Conservation (phyloP, 2,113 vertebrate genomes). For the Brachypodius melanocephalos region DNA sequence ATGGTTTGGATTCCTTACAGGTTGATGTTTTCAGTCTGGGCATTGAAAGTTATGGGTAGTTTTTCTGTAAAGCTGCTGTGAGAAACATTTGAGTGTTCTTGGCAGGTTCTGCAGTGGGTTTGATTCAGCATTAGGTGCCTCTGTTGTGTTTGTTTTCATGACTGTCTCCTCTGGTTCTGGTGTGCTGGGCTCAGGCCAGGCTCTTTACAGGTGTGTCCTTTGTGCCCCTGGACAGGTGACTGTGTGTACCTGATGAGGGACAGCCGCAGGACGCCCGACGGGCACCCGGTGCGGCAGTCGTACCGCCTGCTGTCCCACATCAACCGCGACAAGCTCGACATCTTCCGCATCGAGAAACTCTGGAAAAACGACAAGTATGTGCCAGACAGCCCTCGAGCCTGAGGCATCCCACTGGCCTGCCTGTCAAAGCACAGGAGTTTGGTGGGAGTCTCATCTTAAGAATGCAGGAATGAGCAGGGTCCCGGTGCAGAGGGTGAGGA, state of each 20-base stretch:
- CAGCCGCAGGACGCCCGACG: conserved; percentile 90
- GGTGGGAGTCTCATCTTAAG: background rate
- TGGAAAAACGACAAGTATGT: conserved; percentile 98
- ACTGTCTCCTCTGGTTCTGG: accelerated
- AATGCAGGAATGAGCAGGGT: accelerated
- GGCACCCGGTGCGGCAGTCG: conserved; percentile 92
- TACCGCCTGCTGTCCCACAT: conserved; percentile 93
- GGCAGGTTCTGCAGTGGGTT: accelerated
- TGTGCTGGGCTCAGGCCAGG: background rate
- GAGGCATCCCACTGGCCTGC: background rate
- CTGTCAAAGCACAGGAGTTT: background rate
- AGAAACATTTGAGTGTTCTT: accelerated
- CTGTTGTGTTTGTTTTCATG: accelerated
- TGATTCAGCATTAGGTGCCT: accelerated
- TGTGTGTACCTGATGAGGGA: conserved; percentile 98
- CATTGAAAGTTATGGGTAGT: accelerated
- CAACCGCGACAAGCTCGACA: conserved; percentile 95
- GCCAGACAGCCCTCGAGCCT: background rate
- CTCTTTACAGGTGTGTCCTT: background rate
- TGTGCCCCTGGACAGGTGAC: conserved; percentile 79
- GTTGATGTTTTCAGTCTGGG: background rate
- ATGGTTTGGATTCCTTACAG: background rate
- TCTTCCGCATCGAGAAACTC: conserved; percentile 98
- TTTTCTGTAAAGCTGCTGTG: background rate
- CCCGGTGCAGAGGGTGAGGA: background rate